Percentiles rank a stretch among this genome's conserved stretches.
phyloP scores from a whole-genome alignment of 2,888 invertebrate species.

The Subacronicta megacephala region DNA sequence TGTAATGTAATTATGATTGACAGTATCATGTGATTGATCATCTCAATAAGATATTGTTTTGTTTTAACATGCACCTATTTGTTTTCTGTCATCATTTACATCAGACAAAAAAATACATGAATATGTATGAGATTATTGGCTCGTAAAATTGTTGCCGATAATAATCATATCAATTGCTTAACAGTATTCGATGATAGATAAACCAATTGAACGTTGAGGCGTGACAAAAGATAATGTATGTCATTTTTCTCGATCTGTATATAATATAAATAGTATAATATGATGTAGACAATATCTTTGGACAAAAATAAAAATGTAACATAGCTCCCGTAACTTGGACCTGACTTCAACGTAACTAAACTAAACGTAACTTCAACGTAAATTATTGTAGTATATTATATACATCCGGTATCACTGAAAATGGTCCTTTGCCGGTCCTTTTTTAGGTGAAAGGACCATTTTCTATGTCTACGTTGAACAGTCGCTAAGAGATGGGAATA shows the following conservation, averaged over 20 bases:
- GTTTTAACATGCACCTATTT: background rate
- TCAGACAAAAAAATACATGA: background rate
- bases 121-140: conserved; percentile 14
- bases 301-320: background rate
- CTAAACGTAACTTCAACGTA: no score
- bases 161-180: conserved; percentile 17
- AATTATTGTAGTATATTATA: no score
- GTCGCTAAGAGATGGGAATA: no score
- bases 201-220: conserved; percentile 34
- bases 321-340: no score
- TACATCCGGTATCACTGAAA: no score
- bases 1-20: background rate
- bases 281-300: background rate
- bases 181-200: conserved; percentile 25
- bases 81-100: conserved; percentile 6
- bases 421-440: no score
- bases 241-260: conserved; percentile 5
- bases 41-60: background rate
- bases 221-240: conserved; percentile 15
- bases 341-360: no score
- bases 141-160: background rate
- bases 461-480: no score
- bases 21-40: background rate
- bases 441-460: no score
- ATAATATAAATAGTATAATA: no score